Conservation (phyloP, 2,888 invertebrate genomes). For the Exocentrus adspersus region DNA sequence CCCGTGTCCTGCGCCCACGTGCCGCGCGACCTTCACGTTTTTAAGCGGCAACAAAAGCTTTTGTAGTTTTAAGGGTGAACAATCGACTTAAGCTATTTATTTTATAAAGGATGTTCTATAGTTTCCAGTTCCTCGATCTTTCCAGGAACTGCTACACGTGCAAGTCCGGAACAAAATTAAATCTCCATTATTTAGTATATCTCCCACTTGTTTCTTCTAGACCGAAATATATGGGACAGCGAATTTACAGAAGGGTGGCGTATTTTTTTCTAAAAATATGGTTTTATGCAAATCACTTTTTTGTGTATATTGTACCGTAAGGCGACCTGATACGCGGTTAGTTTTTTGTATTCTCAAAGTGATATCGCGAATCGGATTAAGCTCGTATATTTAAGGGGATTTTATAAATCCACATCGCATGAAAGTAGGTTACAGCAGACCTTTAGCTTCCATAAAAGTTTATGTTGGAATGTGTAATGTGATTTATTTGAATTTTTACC, state of each 20-base stretch:
- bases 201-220: too few species aligned
- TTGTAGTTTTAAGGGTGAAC: not conserved
- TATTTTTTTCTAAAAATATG: too few species aligned
- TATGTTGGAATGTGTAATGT: not conserved
- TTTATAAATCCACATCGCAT: slow-evolving; percentile 5
- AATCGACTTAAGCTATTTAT: not conserved
- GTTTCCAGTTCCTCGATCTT: not conserved
- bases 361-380: not conserved
- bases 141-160: not conserved
- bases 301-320: too few species aligned
- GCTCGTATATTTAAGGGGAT: not conserved
- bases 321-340: too few species aligned
- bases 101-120: not conserved
- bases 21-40: slow-evolving; percentile 46
- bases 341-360: not conserved
- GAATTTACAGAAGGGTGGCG: too few species aligned
- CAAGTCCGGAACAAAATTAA: too few species aligned
- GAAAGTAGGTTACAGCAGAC: not conserved
- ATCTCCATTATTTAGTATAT: too few species aligned
- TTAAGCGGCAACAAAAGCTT: too few species aligned
- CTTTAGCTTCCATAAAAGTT: slow-evolving; percentile 6
- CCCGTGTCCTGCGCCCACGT: slow-evolving; percentile 46
- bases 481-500: slow-evolving; percentile 11
- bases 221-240: too few species aligned
- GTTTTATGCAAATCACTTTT: too few species aligned